Conservation (phyloP, 2,888 invertebrate genomes). For the Cepaea hortensis region DNA sequence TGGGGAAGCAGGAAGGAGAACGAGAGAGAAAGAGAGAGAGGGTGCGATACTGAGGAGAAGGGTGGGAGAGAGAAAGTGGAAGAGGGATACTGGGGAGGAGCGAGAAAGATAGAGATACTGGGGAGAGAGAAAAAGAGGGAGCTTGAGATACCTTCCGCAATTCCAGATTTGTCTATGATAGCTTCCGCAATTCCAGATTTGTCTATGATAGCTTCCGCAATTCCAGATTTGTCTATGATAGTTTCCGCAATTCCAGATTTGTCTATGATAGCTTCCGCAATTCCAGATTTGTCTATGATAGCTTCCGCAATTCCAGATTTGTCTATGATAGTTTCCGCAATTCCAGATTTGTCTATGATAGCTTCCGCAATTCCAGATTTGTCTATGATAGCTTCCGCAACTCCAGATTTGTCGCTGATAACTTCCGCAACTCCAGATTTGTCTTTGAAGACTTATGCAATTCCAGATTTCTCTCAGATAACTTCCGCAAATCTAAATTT, state of each 20-base stretch:
- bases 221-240: too few species aligned
- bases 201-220: too few species aligned
- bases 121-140: neutral
- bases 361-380: neutral
- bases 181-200: neutral
- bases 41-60: neutral
- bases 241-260: too few species aligned
- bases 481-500: too few species aligned
- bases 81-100: neutral
- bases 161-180: neutral
- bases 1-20: slow-evolving; percentile 3
- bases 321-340: too few species aligned
- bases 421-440: too few species aligned
- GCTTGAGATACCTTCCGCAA: neutral
- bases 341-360: neutral
- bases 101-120: too few species aligned
- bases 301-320: neutral
- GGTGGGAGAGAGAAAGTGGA: neutral
- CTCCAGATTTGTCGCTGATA: neutral
- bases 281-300: neutral
- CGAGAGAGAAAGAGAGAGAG: neutral
- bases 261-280: too few species aligned
- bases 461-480: too few species aligned
- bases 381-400: too few species aligned
- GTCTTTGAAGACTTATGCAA: too few species aligned